Percentiles rank a stretch among this genome's conserved stretches.
Conservation (phyloP, 2,888 invertebrate genomes). For the Drosophila picticornis region DNA sequence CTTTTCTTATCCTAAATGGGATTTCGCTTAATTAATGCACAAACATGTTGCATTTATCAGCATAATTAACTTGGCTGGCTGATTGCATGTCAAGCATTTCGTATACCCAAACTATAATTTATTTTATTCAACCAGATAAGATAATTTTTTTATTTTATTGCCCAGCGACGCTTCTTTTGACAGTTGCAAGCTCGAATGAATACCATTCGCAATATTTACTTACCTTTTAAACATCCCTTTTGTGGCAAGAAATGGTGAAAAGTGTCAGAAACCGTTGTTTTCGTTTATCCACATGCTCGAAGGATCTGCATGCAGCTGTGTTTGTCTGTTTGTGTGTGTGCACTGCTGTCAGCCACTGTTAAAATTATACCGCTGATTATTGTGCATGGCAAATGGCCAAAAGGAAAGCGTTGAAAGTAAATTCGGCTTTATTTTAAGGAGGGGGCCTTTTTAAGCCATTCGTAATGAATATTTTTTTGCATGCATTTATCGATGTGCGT, state of each 20-base stretch:
- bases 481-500: slow-evolving; percentile 67
- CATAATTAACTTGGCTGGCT: not conserved
- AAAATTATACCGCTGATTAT: slow-evolving; percentile 75
- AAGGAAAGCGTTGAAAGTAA: slow-evolving; percentile 14
- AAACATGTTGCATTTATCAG: not conserved
- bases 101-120: not conserved
- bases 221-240: slow-evolving; percentile 5
- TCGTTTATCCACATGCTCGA: slow-evolving; percentile 39
- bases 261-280: slow-evolving; percentile 25
- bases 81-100: not conserved
- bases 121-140: not conserved
- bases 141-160: not conserved
- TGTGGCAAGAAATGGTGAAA: slow-evolving; percentile 9
- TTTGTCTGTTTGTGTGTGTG: slow-evolving; percentile 24
- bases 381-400: slow-evolving; percentile 67
- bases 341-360: slow-evolving; percentile 52
- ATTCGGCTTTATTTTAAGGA: slow-evolving; percentile 10
- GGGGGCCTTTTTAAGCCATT: not conserved
- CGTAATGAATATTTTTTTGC: slow-evolving; percentile 63
- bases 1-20: not conserved
- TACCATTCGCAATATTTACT: slow-evolving; percentile 1
- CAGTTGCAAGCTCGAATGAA: not conserved
- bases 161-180: not conserved
- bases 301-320: slow-evolving; percentile 38
- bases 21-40: not conserved